Conservation (phyloP, 2,113 vertebrate genomes). For the Motacilla alba region DNA sequence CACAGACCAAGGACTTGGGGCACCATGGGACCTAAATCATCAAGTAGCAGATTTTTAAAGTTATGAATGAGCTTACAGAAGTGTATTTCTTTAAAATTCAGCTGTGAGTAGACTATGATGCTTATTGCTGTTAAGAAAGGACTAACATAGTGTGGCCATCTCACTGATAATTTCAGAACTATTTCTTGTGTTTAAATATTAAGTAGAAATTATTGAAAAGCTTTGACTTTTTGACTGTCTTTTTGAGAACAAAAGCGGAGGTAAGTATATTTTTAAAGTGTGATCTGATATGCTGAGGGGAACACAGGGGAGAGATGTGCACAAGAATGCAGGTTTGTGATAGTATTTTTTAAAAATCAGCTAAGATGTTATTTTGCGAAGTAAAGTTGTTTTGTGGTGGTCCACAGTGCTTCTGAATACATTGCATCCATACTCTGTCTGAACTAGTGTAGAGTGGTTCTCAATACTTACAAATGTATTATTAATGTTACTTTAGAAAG, state of each 20-base stretch:
- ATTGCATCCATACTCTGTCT: constrained; percentile 31
- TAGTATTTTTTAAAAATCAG: not conserved
- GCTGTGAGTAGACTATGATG: not conserved
- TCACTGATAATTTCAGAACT: not conserved
- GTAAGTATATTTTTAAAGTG: not conserved
- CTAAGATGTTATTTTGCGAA: not conserved
- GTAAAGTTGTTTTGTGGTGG: not conserved
- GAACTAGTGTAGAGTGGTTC: not conserved
- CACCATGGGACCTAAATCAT: not conserved
- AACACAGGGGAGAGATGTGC: not conserved
- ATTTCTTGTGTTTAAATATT: not conserved
- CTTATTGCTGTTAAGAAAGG: not conserved
- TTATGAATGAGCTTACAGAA: not conserved
- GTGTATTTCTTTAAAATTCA: not conserved
- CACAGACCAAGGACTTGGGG: not conserved
- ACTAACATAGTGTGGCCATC: not conserved
- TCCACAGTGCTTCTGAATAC: constrained; percentile 32
- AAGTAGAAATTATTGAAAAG: not conserved
- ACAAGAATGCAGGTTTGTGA: not conserved
- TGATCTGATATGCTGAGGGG: not conserved
- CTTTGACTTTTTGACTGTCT: not conserved
- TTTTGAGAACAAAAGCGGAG: not conserved
- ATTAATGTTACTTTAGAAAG: constrained; percentile 61
- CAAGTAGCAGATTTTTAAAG: not conserved
- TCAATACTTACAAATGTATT: constrained; percentile 51